phyloP scores from a whole-genome alignment of 1,140 invertebrate species.

The Drosophila jambulina region DNA sequence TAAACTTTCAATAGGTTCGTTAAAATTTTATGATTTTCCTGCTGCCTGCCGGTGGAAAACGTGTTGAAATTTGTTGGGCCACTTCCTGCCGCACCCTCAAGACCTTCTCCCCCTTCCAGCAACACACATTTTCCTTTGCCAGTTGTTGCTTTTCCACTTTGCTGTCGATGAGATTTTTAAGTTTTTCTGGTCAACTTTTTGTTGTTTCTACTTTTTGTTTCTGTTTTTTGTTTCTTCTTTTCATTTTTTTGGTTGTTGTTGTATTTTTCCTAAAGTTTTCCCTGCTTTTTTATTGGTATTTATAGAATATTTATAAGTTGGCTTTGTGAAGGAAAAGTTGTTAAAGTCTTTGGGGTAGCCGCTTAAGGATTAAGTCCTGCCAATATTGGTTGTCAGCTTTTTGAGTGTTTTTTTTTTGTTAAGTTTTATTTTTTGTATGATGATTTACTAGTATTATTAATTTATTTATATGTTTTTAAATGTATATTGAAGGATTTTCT shows the following conservation, averaged over 20 bases:
- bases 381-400: slow-evolving; percentile 29
- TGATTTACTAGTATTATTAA: not conserved
- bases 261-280: slow-evolving; percentile 57
- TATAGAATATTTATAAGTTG: slow-evolving; percentile 75
- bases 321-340: slow-evolving; percentile 3
- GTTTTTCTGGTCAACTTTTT: slow-evolving; percentile 41
- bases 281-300: slow-evolving; percentile 65
- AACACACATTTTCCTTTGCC: slow-evolving; percentile 13
- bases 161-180: slow-evolving; percentile 62
- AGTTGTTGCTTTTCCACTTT: slow-evolving; percentile 40
- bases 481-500: too few relatives aligned
- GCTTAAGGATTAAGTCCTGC: slow-evolving; percentile 9
- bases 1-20: slow-evolving; percentile 84
- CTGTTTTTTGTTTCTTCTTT: slow-evolving; percentile 11
- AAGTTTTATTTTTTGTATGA: not conserved
- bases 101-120: not conserved
- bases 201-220: slow-evolving; percentile 46
- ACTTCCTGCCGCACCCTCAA: slow-evolving; percentile 59
- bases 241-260: not conserved
- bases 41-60: slow-evolving; percentile 64
- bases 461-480: not conserved
- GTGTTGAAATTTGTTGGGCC: slow-evolving; percentile 82
- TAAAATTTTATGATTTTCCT: slow-evolving; percentile 84
- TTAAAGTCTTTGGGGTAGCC: not conserved
- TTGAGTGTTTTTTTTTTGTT: slow-evolving; percentile 3